These are phyloP conservation scores for Lagopus muta DNA, from an alignment of 2,113 vertebrate species.

Conservation along the genomic window DNA sequence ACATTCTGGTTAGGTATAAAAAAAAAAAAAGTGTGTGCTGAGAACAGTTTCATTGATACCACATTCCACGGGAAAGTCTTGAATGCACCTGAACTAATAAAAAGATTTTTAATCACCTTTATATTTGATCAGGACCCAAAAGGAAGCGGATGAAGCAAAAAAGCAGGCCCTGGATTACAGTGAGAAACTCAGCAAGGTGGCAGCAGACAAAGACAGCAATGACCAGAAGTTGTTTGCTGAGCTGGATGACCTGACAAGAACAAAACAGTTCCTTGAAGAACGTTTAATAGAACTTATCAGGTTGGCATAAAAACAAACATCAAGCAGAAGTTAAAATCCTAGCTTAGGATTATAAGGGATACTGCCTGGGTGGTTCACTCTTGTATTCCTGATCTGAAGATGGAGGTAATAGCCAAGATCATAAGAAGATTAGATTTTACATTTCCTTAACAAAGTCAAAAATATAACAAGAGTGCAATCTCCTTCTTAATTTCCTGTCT, in stretches of 20 bases:
- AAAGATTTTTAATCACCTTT: background rate
- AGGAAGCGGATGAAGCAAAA: constrained; percentile 78
- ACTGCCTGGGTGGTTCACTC: background rate
- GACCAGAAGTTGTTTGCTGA: constrained; percentile 88
- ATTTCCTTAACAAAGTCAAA: background rate
- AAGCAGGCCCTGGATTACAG: constrained; percentile 80
- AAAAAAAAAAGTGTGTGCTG: background rate
- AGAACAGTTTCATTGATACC: background rate
- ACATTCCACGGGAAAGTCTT: background rate
- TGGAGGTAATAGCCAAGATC: background rate
- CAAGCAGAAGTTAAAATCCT: background rate
- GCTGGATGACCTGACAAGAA: constrained; percentile 91
- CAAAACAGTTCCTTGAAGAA: constrained; percentile 93
- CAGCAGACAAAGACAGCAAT: constrained; percentile 79
- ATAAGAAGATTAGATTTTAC: background rate
- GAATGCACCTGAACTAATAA: background rate
- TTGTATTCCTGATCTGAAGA: background rate
- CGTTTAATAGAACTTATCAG: constrained; percentile 93
- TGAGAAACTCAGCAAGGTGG: constrained; percentile 80
- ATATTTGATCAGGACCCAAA: constrained; percentile 80
- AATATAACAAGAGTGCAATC: background rate
- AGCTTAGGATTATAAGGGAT: background rate
- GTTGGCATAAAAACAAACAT: constrained; percentile 67
- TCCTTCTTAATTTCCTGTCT: background rate
- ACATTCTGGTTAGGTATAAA: background rate